phyloP scores from a whole-genome alignment of 2,797 vertebrate genomes.

The Aphelocoma californica region DNA sequence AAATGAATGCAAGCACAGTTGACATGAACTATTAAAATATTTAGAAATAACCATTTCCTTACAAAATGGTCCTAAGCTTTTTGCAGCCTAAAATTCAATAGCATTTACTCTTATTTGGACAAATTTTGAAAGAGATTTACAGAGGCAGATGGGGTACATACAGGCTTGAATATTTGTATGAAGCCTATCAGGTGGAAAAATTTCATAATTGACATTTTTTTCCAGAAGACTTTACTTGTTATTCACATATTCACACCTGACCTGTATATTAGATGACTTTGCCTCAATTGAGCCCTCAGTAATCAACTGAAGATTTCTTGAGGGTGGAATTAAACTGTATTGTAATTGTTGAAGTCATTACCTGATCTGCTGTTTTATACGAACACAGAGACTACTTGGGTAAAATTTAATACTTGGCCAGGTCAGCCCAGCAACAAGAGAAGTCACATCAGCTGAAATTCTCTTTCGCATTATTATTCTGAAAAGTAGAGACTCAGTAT shows the following conservation, averaged over 20 bases:
- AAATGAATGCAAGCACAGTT: not conserved
- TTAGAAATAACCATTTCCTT: not conserved
- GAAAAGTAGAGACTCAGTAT: not conserved
- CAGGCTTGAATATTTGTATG: not conserved
- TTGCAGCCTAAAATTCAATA: not conserved
- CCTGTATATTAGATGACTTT: not conserved
- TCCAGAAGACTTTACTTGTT: not conserved
- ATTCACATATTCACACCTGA: not conserved
- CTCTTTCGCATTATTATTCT: not conserved
- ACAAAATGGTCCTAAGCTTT: not conserved
- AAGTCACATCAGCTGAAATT: not conserved
- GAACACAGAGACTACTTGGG: not conserved
- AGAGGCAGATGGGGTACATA: not conserved
- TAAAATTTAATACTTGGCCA: not conserved
- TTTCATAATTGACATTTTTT: not conserved
- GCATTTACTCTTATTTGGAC: not conserved
- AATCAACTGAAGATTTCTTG: not conserved
- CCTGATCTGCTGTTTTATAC: not conserved
- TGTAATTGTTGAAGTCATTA: not conserved
- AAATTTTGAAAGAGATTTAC: not conserved
- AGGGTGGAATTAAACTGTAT: not conserved
- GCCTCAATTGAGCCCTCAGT: not conserved
- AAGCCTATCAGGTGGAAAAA: not conserved
- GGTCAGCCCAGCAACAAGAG: not conserved
- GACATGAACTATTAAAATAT: not conserved